Evolutionary conservation across 1,140 invertebrate species (phyloP), one percentile per base, ranked within the genome.

Genomic region (Branchinecta lynchi): DNA sequence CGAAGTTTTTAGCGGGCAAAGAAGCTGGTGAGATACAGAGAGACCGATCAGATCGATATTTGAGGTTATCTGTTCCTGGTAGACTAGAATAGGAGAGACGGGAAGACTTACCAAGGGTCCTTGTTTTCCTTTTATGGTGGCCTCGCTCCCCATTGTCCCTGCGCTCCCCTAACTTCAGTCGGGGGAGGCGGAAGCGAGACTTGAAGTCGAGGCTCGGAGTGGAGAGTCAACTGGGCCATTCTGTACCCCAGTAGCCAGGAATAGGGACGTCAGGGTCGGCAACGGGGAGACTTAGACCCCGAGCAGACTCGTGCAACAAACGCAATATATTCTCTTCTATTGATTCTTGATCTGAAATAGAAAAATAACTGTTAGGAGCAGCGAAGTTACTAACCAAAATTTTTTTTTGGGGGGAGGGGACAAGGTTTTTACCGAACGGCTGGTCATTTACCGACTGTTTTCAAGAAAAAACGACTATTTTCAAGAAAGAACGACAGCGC

Each of bases 211-310:
- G 51, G 51, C 51, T 60, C 51, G 51, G 51, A 15, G 51, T 60
- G 17, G 51, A 60, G 51, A 60, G 51, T 60, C 51, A 60, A 60
- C 51, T 60, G 12, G 51, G 51, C 51, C 51, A 60, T 60, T 60
- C 51, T 60, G 51, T 60, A 3, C 51, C 51, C 51, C 51, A 60
- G 51, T 60, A 60, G 51, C 51, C 51, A 60, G 51, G 51, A 60
- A 60, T 60, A 60, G 51, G 51, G 51, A 60, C 51, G 12, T 60
- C 51, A 60, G 51, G 51, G 51, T 60, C 51, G 51, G 51, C 51
- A 60, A 60, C 51, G 17, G 51, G 51, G 51, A 60, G 51, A 60
- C 12, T 15, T 20, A 60, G 12, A 12, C 51, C 51, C 51, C 17
- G 51, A 20, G 51, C 51, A 60, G 51, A 60, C 51, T 60, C 51